Conservation (phyloP, 1,140 invertebrate species). For the Bombus sibiricus region DNA sequence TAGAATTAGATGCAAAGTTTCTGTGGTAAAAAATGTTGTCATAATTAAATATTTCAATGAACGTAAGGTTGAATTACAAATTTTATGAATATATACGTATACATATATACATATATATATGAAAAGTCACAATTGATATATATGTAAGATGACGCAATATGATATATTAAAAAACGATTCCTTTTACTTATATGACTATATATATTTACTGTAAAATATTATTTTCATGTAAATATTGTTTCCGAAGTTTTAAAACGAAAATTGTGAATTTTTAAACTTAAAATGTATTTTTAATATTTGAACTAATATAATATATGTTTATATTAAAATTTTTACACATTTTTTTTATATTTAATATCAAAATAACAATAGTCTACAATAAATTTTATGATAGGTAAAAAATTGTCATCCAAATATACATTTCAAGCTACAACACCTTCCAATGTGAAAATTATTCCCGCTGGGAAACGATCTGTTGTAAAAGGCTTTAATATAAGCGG, state of each 20-base stretch:
- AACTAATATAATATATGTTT: slow-evolving; percentile 40
- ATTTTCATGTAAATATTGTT: slow-evolving; percentile 20
- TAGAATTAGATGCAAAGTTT: neutral
- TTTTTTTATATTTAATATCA: neutral
- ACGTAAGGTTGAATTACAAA: slow-evolving; percentile 9
- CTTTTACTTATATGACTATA: neutral
- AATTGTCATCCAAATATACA: slow-evolving; percentile 67
- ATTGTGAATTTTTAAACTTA: slow-evolving; percentile 13
- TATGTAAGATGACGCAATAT: neutral
- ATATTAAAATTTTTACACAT: neutral
- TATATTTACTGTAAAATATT: neutral
- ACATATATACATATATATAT: neutral
- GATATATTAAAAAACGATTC: neutral
- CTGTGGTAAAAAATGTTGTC: neutral
- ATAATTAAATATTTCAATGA: slow-evolving; percentile 4
- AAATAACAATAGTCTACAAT: slow-evolving; percentile 26
- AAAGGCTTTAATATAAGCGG: slow-evolving; percentile 75
- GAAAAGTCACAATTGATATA: neutral
- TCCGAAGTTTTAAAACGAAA: neutral
- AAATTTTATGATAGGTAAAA: slow-evolving; percentile 73
- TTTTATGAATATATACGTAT: neutral
- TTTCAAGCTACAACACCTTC: slow-evolving; percentile 70
- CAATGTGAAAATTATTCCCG: slow-evolving; percentile 75
- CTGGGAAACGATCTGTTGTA: slow-evolving; percentile 64
- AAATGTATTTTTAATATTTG: slow-evolving; percentile 26